Conservation (phyloP, 2,113 vertebrate species). For the Zapus hudsonius region DNA sequence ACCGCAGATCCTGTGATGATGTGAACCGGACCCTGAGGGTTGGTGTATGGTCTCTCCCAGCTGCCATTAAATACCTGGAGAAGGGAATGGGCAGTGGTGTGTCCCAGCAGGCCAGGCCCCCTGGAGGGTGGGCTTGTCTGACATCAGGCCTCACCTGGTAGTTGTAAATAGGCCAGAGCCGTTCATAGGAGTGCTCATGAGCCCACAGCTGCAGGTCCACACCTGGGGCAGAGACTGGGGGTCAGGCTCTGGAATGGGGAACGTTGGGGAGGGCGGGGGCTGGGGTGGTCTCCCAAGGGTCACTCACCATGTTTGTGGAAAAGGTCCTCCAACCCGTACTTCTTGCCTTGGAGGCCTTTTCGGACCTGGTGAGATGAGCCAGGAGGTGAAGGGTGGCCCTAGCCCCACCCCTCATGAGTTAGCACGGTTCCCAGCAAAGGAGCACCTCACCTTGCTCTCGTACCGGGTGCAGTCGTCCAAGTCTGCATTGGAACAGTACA, state of each 20-base stretch:
- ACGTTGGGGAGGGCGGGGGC: neutral
- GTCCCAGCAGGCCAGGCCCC: neutral
- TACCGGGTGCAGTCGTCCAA: slow-evolving; percentile 90
- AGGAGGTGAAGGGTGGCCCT: neutral
- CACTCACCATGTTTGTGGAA: slow-evolving; percentile 83
- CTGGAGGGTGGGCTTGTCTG: neutral
- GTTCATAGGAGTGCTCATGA: slow-evolving; percentile 93
- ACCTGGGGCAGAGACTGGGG: slow-evolving; percentile 79
- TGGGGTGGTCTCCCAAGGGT: fast-evolving
- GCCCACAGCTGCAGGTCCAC: slow-evolving; percentile 93
- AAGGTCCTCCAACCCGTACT: slow-evolving; percentile 80
- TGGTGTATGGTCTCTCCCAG: slow-evolving; percentile 87
- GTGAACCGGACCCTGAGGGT: slow-evolving; percentile 90
- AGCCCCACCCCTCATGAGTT: neutral
- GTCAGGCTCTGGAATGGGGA: neutral
- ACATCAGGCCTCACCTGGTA: slow-evolving; percentile 85
- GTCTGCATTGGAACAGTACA: slow-evolving; percentile 94
- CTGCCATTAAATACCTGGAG: slow-evolving; percentile 91
- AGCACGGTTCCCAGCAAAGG: neutral
- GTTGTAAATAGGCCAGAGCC: slow-evolving; percentile 92
- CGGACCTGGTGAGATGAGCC: slow-evolving; percentile 63
- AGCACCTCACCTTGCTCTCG: slow-evolving; percentile 86
- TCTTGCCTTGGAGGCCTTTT: slow-evolving; percentile 70
- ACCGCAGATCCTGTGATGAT: slow-evolving; percentile 94
- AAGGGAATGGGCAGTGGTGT: fast-evolving